phyloP scores from a whole-genome alignment of 2,888 invertebrate species.

The Acronicta psi region DNA sequence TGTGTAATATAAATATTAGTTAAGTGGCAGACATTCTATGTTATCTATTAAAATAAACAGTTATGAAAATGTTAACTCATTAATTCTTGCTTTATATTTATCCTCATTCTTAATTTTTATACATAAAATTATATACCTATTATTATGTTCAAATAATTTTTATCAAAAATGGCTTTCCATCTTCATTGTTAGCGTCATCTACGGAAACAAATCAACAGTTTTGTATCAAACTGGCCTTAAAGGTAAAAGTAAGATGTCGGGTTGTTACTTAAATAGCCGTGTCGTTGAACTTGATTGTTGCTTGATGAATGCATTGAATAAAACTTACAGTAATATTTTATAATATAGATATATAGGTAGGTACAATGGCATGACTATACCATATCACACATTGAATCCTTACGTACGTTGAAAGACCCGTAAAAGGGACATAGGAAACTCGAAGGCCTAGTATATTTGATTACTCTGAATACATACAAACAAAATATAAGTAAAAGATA shows the following conservation, averaged over 20 bases:
- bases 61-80: constrained; percentile 11
- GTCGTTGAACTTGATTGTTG: constrained; percentile 77
- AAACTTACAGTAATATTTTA: constrained; percentile 39
- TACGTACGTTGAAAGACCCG: background rate
- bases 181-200: constrained; percentile 12
- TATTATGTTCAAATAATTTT: too few species aligned
- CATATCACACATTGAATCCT: background rate
- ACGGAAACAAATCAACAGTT: constrained; percentile 28
- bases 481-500: background rate
- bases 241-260: constrained; percentile 67
- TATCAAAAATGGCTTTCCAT: background rate
- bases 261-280: constrained; percentile 70
- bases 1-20: constrained; percentile 29
- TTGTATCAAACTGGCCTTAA: constrained; percentile 46
- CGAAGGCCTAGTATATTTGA: background rate
- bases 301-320: constrained; percentile 58
- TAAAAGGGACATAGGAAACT: background rate
- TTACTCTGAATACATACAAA: background rate
- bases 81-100: constrained; percentile 14
- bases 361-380: background rate
- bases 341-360: constrained; percentile 16
- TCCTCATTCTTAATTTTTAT: constrained; percentile 6
- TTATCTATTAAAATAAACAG: constrained; percentile 26
- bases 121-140: background rate
- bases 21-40: constrained; percentile 31